Percentiles rank a stretch among this genome's conserved stretches.
Evolutionary conservation across 2,888 invertebrate species (phyloP).

Genomic region (Morpho achilles): DNA sequence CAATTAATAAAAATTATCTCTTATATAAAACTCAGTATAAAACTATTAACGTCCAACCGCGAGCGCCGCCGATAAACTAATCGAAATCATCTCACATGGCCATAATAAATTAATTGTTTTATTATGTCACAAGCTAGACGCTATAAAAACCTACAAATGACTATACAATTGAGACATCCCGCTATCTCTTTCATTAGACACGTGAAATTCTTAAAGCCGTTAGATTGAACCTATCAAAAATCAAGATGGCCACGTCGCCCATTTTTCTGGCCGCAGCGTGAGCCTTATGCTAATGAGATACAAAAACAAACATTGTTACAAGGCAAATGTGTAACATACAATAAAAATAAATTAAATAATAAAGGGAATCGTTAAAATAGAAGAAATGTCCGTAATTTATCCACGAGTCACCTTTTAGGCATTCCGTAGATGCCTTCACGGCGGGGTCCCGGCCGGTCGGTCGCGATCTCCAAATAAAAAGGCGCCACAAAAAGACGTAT

Average conservation of each 20-base stretch:
- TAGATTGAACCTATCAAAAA: constrained; percentile 56
- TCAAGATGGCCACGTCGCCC: constrained; percentile 57
- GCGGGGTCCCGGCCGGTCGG: constrained; percentile 70
- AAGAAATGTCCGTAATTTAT: constrained; percentile 78
- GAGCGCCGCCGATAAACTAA: constrained; percentile 64
- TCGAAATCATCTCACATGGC: constrained; percentile 61
- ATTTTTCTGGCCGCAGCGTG: constrained; percentile 64
- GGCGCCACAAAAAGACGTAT: constrained; percentile 78
- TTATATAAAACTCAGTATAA: constrained; percentile 45
- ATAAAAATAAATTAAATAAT: constrained; percentile 79
- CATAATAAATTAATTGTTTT: constrained; percentile 77
- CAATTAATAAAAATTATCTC: constrained; percentile 75
- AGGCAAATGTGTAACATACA: constrained; percentile 77
- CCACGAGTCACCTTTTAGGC: constrained; percentile 77
- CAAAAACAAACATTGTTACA: constrained; percentile 78
- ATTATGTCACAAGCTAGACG: constrained; percentile 67
- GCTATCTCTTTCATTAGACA: constrained; percentile 69
- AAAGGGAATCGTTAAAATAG: constrained; percentile 78
- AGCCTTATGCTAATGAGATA: constrained; percentile 73
- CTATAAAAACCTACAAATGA: constrained; percentile 71
- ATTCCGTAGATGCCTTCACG: constrained; percentile 75
- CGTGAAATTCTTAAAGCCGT: constrained; percentile 56
- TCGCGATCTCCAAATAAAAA: constrained; percentile 73
- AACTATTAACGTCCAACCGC: constrained; percentile 69
- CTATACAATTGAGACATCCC: constrained; percentile 73